Conservation (phyloP, 2,888 invertebrate species). For the Heliconius sara region DNA sequence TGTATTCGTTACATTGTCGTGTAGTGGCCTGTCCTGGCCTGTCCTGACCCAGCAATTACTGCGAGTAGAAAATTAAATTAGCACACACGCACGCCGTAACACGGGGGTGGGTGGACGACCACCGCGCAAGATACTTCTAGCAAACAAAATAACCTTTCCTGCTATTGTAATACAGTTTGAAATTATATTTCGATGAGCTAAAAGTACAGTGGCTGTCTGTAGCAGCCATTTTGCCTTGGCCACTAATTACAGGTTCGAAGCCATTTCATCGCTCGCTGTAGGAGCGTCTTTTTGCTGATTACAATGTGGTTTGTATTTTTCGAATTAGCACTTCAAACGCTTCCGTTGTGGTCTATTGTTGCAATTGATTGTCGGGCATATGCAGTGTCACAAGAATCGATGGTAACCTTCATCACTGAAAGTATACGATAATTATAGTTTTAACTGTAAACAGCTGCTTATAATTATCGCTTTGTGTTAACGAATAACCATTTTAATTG, state of each 20-base stretch:
- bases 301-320: conserved; percentile 79
- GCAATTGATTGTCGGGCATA: conserved; percentile 60
- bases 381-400: conserved; percentile 38
- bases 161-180: conserved; percentile 23
- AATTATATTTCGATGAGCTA: conserved; percentile 35
- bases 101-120: conserved; percentile 66
- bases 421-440: conserved; percentile 40
- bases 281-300: conserved; percentile 75
- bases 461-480: conserved; percentile 28
- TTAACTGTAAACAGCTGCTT: conserved; percentile 44
- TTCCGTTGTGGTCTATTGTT: conserved; percentile 77
- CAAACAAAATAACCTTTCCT: conserved; percentile 50
- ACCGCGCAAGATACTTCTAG: conserved; percentile 54
- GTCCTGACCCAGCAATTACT: conserved; percentile 73
- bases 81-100: conserved; percentile 77
- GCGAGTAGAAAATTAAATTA: conserved; percentile 83
- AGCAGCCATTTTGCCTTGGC: conserved; percentile 81
- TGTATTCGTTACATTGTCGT: conserved; percentile 71
- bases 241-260: conserved; percentile 76
- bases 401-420: conserved; percentile 41
- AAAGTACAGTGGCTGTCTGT: conserved; percentile 54
- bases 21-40: conserved; percentile 63
- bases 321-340: conserved; percentile 81
- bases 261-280: conserved; percentile 75
- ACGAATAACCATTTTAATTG: conserved; percentile 2